Evolutionary conservation across 2,113 vertebrate species (phyloP).

Genomic region (Vimba vimba): DNA sequence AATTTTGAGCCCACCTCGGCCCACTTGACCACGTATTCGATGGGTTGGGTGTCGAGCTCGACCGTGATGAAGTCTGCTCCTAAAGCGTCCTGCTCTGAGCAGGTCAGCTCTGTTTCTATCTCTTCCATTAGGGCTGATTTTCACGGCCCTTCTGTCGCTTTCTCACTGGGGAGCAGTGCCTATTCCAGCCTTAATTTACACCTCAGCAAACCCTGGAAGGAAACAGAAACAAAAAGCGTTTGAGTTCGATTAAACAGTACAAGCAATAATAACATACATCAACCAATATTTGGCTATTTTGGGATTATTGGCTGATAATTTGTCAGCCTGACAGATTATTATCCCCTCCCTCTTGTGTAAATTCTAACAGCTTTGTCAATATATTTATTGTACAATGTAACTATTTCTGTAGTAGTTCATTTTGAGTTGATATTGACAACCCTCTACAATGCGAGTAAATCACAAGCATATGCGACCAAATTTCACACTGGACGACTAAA

Average conservation of each 20-base stretch:
- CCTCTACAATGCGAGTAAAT: too few relatives aligned
- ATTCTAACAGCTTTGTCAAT: background rate
- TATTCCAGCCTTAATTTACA: constrained; percentile 35
- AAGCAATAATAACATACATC: background rate
- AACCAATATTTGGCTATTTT: background rate
- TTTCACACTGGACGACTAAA: too few relatives aligned
- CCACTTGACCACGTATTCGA: constrained; percentile 80
- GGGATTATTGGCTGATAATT: background rate
- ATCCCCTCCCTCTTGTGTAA: background rate
- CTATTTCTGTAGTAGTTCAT: background rate
- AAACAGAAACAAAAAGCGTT: background rate
- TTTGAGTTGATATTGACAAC: background rate
- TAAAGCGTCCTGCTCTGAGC: constrained; percentile 72
- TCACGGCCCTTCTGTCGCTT: background rate
- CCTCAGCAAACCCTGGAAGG: constrained; percentile 28
- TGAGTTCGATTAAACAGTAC: background rate
- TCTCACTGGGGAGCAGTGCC: background rate
- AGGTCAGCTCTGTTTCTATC: constrained; percentile 71
- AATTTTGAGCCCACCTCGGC: constrained; percentile 77
- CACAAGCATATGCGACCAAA: too few relatives aligned
- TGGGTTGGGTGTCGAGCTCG: constrained; percentile 79
- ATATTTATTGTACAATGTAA: background rate
- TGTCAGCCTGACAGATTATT: background rate
- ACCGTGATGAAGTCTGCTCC: constrained; percentile 79
- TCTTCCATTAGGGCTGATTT: constrained; percentile 68